phyloP scores from a whole-genome alignment of 2,113 vertebrate genomes.

The Ciconia boyciana region DNA sequence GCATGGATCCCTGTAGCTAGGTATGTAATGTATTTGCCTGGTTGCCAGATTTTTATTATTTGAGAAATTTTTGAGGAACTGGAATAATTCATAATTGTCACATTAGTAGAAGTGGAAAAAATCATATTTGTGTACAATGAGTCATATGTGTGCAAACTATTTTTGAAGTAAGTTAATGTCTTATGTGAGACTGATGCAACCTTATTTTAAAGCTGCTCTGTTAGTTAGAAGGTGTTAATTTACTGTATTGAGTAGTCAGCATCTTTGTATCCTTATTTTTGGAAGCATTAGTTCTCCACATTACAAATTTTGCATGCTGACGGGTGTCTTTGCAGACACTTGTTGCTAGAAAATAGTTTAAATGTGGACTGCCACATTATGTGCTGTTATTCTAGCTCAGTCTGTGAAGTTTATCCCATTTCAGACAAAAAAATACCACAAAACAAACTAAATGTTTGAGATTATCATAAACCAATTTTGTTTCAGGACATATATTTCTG shows the following conservation, averaged over 20 bases:
- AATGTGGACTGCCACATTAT: slow-evolving; percentile 49
- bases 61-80: background rate
- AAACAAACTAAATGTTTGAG: background rate
- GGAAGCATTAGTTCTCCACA: background rate
- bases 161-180: background rate
- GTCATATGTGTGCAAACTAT: background rate
- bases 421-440: background rate
- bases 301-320: background rate
- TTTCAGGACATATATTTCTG: background rate
- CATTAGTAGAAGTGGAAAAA: background rate
- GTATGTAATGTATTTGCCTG: background rate
- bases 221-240: background rate
- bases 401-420: background rate
- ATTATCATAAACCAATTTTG: background rate
- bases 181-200: background rate
- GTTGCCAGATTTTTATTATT: background rate
- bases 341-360: background rate
- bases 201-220: background rate
- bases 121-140: background rate
- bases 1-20: background rate
- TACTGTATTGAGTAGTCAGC: background rate
- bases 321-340: background rate
- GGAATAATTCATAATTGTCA: background rate
- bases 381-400: slow-evolving; percentile 70
- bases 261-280: background rate